Evolutionary conservation across 2,888 invertebrate species (phyloP), one percentile per base, ranked within the genome.

Genomic region (Perdita meconis): DNA sequence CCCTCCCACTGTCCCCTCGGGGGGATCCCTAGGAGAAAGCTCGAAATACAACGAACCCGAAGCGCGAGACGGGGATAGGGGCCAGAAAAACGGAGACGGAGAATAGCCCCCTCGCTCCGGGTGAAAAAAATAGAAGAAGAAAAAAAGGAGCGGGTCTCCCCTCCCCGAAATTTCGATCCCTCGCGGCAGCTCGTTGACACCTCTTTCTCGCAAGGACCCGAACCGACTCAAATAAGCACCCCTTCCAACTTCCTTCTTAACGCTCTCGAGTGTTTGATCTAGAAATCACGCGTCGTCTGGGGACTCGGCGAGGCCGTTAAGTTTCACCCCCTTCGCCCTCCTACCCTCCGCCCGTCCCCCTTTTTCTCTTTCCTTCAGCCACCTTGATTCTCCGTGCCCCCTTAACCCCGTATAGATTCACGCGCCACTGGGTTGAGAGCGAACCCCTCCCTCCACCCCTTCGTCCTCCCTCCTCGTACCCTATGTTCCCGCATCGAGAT

Each of bases 211-310:
- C 67, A 63, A 47, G 63, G 64, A 71, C 61, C 70, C 51, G 56
- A n/a, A 30, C 67, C 79, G 71, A 69, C 71, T 72, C 75, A 74
- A 81, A 75, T 70, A 80, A 73, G 79, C 85, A 84, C 78, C 81
- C 84, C 78, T 80, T 73, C 69, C 81, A 61, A 80, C 84, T 85
- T 87, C 84, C 84, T 88, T 86, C 86, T 88, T 86, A 82, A 86
- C 81, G 80, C 83, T 78, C 81, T 88, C 81, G 81, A 88, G 89
- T 87, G 87, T 88, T 89, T 89, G 89, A 88, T 89, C 87, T 84
- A 82, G 84, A 86, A 88, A 89, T 87, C 88, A 88, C 82, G 86
- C 80, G 86, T 82, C 75, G 86, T 82, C 75, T 68, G 71, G 81
- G n/a, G 60, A 57, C 77, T 60, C 67, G 65, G 61, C 69, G 78